These are phyloP conservation scores for Redunca redunca DNA, from an alignment of 2,113 vertebrate genomes.

Conservation along the genomic window DNA sequence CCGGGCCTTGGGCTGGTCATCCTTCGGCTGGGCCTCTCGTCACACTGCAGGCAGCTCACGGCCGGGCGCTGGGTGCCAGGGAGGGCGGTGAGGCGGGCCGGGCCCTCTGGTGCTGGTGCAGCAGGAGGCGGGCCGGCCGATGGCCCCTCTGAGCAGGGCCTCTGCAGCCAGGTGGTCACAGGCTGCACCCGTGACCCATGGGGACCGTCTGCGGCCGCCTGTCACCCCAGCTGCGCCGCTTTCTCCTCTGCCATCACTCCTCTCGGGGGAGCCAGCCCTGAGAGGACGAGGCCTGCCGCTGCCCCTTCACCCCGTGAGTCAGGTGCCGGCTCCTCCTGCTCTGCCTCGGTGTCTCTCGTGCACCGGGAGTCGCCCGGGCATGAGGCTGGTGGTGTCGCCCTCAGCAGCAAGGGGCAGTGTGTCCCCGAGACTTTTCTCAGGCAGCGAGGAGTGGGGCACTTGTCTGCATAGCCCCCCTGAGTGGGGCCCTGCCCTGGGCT, in stretches of 20 bases:
- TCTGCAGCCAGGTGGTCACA: background rate
- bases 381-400: background rate
- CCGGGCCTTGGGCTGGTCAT: rapidly evolving
- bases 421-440: background rate
- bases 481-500: no score
- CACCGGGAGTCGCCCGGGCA: rapidly evolving
- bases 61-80: rapidly evolving
- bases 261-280: rapidly evolving
- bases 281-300: background rate
- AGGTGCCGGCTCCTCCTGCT: background rate
- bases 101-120: rapidly evolving
- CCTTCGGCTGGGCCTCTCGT: background rate
- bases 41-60: rapidly evolving
- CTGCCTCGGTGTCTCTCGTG: background rate
- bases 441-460: background rate
- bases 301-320: background rate
- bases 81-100: rapidly evolving
- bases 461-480: background rate
- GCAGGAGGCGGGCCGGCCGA: background rate
- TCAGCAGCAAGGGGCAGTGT: background rate
- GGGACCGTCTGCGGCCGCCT: background rate
- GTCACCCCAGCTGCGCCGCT: background rate
- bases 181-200: background rate
- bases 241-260: background rate
- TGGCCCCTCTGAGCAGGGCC: no score